Evolutionary conservation across 2,888 invertebrate genomes (phyloP), one percentile per base, ranked within the genome.

Genomic region (Nomada lathburiana): DNA sequence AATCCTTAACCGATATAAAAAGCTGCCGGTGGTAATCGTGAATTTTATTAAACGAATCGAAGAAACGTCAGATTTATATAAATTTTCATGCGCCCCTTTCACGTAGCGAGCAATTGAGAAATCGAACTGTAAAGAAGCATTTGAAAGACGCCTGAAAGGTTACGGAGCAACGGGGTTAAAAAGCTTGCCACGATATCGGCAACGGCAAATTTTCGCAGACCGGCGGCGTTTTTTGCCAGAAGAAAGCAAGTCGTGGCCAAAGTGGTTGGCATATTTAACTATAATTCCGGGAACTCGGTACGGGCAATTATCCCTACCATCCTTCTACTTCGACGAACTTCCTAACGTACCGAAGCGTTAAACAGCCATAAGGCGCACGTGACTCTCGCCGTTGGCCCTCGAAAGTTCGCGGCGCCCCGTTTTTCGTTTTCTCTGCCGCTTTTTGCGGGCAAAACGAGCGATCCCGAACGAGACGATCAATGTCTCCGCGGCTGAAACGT

Each of bases 261-360:
- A 76, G 23, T 73, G 53, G 68, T 26, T 53, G 64, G 69, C 52
- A 76, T 71, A 74, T 76, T 82, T 76, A 50, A 55, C 53, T 68
- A 52, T 50, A 82, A 78, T 78, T 74, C 76, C 44, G 76, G 71
- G 71, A 80, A 68, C 75, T 76, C 74, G 70, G 68, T 72, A 73
- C 50, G 71, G 73, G 77, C 73, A 89, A 87, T 89, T 88, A 89
- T 84, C 85, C 87, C 80, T 85, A 72, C 83, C 80, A 80, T 76
- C 71, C 63, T 29, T 36, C 60, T 72, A 70, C 83, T 83, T 75
- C 42, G 71, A 2, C 50, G 16, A 84, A 84, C 55, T 84, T 73
- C 57, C 47, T 44, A 67, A 74, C 71, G 83, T 72, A 80, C 68
- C 42, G 85, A 68, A 80, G 71, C 74, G 60, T 74, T 75, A 77